phyloP scores from a whole-genome alignment of 2,797 vertebrate species.

The Phataginus tricuspis region DNA sequence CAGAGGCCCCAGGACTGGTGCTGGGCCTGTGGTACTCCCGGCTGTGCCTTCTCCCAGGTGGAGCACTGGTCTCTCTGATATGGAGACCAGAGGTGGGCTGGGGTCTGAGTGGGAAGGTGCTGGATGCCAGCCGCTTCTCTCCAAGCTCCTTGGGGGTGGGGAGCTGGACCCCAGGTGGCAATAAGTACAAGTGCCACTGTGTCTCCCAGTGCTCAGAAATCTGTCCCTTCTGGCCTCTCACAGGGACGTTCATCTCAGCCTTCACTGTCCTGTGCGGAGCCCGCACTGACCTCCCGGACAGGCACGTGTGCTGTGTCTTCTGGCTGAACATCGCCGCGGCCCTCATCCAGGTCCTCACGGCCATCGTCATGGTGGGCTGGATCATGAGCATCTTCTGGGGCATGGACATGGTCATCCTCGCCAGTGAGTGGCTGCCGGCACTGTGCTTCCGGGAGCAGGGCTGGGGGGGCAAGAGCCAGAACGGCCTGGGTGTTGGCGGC shows the following conservation, averaged over 20 bases:
- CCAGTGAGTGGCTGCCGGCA: constrained; percentile 90
- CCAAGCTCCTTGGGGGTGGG: accelerated
- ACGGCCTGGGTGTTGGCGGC: accelerated
- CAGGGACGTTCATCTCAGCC: constrained; percentile 96
- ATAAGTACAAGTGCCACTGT: accelerated
- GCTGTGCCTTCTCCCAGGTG: background rate
- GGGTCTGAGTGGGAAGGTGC: background rate
- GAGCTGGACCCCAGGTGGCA: accelerated
- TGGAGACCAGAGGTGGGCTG: background rate
- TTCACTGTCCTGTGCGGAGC: constrained; percentile 97
- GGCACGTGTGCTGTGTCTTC: constrained; percentile 96
- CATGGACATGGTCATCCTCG: constrained; percentile 99
- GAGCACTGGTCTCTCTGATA: accelerated
- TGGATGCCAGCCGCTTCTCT: background rate
- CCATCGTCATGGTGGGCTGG: constrained; percentile 98
- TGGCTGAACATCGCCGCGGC: constrained; percentile 98
- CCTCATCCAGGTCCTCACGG: constrained; percentile 96
- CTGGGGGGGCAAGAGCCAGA: accelerated
- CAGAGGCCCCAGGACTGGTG: background rate
- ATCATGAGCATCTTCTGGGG: constrained; percentile 99
- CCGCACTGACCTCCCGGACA: constrained; percentile 93
- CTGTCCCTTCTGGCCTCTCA: constrained; percentile 36
- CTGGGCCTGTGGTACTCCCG: accelerated
- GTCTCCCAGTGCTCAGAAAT: background rate
- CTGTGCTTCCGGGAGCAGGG: accelerated